Evolutionary conservation across 2,888 invertebrate species (phyloP).

Genomic region (Mesoligia furuncula): DNA sequence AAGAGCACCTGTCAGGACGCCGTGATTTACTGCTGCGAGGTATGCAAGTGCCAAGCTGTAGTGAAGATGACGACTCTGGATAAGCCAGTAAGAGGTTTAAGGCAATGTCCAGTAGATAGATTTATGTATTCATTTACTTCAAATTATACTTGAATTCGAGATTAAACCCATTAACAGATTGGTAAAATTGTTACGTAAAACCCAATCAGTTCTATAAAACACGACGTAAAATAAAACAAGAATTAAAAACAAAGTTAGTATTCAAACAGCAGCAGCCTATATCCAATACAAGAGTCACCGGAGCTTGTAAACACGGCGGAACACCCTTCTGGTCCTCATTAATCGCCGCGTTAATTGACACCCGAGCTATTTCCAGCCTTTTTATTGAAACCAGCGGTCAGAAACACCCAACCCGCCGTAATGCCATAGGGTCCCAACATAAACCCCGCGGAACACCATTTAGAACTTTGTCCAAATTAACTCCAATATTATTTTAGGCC

Average conservation of each 20-base stretch:
- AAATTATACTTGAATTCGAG: not conserved
- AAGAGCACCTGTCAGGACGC: slow-evolving; percentile 25
- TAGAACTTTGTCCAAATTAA: slow-evolving; percentile 72
- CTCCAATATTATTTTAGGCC: slow-evolving; percentile 78
- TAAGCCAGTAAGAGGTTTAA: not conserved
- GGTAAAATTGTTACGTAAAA: not conserved
- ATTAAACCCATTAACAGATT: not conserved
- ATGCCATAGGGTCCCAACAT: slow-evolving; percentile 59
- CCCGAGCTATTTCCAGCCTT: slow-evolving; percentile 61
- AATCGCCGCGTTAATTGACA: slow-evolving; percentile 66
- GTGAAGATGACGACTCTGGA: slow-evolving; percentile 30
- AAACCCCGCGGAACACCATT: slow-evolving; percentile 63
- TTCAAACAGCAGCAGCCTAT: slow-evolving; percentile 23
- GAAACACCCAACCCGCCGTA: slow-evolving; percentile 40
- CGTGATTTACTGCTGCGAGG: slow-evolving; percentile 42
- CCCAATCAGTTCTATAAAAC: not conserved
- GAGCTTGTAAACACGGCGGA: slow-evolving; percentile 47
- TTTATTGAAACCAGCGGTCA: slow-evolving; percentile 66
- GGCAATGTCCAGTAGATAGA: not conserved
- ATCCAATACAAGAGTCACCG: slow-evolving; percentile 38
- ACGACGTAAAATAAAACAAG: slow-evolving; percentile 1
- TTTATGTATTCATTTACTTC: slow-evolving; percentile 5
- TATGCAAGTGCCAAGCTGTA: slow-evolving; percentile 36
- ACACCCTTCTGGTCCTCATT: slow-evolving; percentile 54
- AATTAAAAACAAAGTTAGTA: slow-evolving; percentile 16